Evolutionary conservation across 2,113 vertebrate species (phyloP), one percentile per base, ranked within the genome.

Genomic region (Lepisosteus oculatus): DNA sequence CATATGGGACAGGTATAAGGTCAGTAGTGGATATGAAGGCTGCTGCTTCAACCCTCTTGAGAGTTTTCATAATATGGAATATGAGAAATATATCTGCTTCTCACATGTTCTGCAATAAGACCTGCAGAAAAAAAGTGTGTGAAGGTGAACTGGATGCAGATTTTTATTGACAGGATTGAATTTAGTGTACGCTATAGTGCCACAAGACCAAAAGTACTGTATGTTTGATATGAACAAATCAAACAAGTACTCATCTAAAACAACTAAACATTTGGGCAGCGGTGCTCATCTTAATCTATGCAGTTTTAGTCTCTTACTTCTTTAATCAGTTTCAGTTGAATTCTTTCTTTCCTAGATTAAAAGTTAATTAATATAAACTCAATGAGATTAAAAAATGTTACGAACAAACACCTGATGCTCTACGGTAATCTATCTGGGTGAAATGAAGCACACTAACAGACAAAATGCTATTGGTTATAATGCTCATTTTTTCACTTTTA

Each of bases 1-100:
- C 80, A 80, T 77, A 82, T 79, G 77, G 79, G 77, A 76, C 79
- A 70, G 77, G 78, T 80, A 79, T 78, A 67, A 71, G 77, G 69
- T 64, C 56, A 17, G 61, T 61, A 77, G 64, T 62, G 72, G 64
- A 74, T 69, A 79, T 74, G 79, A 79, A 82, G 79, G 47, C 9
- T 51, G 9, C 79, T 75, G 74, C 76, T 71, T 75, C 51, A 77
- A 79, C 69, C 78, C 82, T 82, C 80, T 68, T 3, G 73, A 29
- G 29, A 80, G 74, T 75, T 79, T 72, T 77, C 63, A 4, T 63
- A 75, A 76, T 17, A 12, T 70, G 67, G 63, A 68, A 74, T 69
- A 75, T 54, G 56, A 41, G 55, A 55, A 14, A 67, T 69, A 67
- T 72, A 64, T 6, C 47, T 64, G 63, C 71, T 72, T 55, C 68